These are phyloP conservation scores for Notothenia coriiceps DNA, from an alignment of 2,113 vertebrate genomes.

Conservation along the genomic window DNA sequence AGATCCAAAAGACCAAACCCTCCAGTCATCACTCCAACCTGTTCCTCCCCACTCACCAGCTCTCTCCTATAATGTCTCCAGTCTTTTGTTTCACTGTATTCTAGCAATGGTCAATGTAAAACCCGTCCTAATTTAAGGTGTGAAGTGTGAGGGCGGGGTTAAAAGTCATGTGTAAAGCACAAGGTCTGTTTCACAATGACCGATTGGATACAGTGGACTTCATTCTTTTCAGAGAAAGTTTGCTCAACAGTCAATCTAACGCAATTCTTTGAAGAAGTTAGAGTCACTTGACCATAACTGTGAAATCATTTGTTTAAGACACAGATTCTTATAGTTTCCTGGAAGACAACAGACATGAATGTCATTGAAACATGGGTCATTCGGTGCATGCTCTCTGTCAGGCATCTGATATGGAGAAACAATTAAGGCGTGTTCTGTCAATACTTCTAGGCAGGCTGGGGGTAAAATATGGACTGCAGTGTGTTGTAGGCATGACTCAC, in stretches of 20 bases:
- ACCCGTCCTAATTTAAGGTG: conserved; percentile 4
- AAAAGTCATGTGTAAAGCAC: background rate
- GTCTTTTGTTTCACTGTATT: background rate
- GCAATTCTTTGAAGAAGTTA: conserved; percentile 1
- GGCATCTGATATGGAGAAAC: conserved; percentile 29
- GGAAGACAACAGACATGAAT: background rate
- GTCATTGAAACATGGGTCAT: background rate
- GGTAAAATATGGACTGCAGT: conserved; percentile 9
- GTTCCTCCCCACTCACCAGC: conserved; percentile 44
- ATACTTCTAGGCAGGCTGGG: conserved; percentile 12
- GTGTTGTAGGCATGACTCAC: conserved; percentile 1
- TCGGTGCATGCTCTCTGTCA: background rate
- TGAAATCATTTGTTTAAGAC: background rate
- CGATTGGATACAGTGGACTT: background rate
- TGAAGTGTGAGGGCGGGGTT: background rate
- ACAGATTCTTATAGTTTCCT: background rate
- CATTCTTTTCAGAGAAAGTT: background rate
- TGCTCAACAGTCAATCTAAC: background rate
- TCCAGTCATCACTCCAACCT: conserved; percentile 50
- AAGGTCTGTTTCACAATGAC: background rate
- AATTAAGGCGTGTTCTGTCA: conserved; percentile 7
- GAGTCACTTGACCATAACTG: conserved; percentile 20
- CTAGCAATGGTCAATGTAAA: background rate
- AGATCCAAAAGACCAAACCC: conserved; percentile 31
- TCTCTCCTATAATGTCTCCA: conserved; percentile 2